A percentile compares a stretch with the other conserved stretches of the same genome.
phyloP scores from a whole-genome alignment of 2,888 invertebrate genomes.

The Tigriopus californicus region DNA sequence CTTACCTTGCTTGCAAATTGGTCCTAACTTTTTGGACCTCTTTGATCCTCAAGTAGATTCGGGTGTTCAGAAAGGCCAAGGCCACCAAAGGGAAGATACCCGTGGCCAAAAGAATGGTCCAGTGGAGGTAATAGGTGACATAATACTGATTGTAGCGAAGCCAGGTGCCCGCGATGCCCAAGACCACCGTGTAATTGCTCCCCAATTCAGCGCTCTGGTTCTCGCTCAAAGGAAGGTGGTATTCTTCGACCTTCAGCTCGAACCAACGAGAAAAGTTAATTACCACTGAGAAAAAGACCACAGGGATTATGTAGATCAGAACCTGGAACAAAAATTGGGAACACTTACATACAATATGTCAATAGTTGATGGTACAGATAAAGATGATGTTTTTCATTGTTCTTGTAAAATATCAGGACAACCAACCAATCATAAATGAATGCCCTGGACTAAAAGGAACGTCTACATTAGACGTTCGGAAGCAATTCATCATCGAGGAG shows the following conservation, averaged over 20 bases:
- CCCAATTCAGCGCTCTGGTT: background rate
- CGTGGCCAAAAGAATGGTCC: constrained; percentile 5
- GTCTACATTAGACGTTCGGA: no score
- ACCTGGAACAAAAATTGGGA: background rate
- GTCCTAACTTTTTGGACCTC: constrained; percentile 1
- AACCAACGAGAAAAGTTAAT: constrained; percentile 8
- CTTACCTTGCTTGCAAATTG: background rate
- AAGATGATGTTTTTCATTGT: no score
- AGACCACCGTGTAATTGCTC: background rate
- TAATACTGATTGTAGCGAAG: constrained; percentile 5
- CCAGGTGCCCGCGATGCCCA: background rate
- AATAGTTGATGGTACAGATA: no score
- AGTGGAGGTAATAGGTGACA: constrained; percentile 2
- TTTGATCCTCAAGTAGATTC: constrained; percentile 1
- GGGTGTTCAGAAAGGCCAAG: background rate
- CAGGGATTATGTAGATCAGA: constrained; percentile 8
- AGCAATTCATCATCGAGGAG: no score
- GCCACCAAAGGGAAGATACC: background rate
- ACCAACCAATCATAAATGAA: no score
- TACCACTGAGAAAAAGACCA: background rate
- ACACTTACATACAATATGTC: no score
- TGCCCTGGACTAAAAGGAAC: no score
- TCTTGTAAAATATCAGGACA: no score
- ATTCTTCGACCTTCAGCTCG: constrained; percentile 1
- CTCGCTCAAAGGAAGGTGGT: background rate